Percentiles rank a stretch among this genome's conserved stretches.
Conservation (phyloP, 2,113 vertebrate species). For the Saiga tatarica region DNA sequence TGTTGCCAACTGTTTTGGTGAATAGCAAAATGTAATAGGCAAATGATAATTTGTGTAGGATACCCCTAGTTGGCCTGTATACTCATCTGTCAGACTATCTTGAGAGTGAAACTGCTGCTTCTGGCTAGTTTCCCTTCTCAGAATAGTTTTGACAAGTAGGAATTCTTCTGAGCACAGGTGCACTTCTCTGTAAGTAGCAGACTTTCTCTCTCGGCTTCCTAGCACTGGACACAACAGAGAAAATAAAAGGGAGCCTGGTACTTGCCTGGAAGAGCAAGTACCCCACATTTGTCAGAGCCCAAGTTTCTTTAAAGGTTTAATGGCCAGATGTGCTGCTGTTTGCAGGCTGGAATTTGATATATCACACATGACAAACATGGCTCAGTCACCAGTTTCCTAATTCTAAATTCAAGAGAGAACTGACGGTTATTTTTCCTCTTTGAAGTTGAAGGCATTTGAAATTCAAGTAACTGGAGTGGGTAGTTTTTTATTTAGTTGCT, state of each 20-base stretch:
- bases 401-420: neutral
- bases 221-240: neutral
- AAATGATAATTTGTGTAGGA: neutral
- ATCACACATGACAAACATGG: neutral
- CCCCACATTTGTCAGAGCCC: neutral
- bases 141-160: neutral
- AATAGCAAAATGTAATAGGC: neutral
- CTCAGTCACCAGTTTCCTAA: neutral
- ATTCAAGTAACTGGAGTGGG: conserved; percentile 10
- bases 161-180: neutral
- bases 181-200: neutral
- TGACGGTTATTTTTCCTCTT: neutral
- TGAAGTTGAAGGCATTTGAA: neutral
- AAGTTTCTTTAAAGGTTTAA: conserved; percentile 38
- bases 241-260: neutral
- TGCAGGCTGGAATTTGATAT: neutral
- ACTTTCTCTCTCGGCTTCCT: neutral
- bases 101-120: neutral
- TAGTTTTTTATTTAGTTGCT: conserved; percentile 1
- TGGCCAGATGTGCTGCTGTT: neutral
- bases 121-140: neutral
- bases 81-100: conserved; percentile 8
- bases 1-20: neutral
- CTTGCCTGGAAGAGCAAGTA: neutral
- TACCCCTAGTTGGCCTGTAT: neutral